These are phyloP conservation scores for Lepisosteus osseus DNA, from an alignment of 2,113 vertebrate genomes.

Conservation along the genomic window DNA sequence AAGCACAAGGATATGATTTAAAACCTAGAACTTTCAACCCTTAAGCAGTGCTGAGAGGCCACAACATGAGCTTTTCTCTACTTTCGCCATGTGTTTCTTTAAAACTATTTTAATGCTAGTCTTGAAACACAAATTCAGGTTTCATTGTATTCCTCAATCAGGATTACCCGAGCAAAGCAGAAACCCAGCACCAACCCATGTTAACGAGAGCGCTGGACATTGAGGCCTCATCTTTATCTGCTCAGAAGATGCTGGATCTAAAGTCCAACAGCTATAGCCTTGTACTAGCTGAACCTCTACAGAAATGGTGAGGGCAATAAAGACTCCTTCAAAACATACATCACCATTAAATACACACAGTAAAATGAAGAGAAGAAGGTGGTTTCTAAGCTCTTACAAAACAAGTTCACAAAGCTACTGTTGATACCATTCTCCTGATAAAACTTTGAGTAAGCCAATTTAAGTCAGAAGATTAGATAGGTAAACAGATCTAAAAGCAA, in stretches of 20 bases:
- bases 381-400: background rate
- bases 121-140: no score
- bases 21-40: no score
- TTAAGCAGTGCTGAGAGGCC: no score
- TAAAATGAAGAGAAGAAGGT: slow-evolving; percentile 7
- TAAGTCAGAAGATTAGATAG: background rate
- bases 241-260: background rate
- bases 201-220: background rate
- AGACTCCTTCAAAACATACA: slow-evolving; percentile 1
- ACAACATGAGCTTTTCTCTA: no score
- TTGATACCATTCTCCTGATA: slow-evolving; percentile 1
- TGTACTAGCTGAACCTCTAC: background rate
- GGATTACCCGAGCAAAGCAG: no score
- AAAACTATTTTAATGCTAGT: no score
- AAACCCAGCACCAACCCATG: no score
- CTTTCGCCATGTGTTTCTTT: no score
- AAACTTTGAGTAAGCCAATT: background rate
- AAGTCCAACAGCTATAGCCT: slow-evolving; percentile 1
- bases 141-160: no score
- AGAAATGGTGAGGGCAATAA: background rate
- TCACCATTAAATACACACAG: slow-evolving; percentile 6
- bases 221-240: background rate
- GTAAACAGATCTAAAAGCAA: slow-evolving; percentile 12
- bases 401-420: slow-evolving; percentile 15
- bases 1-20: no score